phyloP scores from a whole-genome alignment of 2,888 invertebrate species.

The Atrina japonica region DNA sequence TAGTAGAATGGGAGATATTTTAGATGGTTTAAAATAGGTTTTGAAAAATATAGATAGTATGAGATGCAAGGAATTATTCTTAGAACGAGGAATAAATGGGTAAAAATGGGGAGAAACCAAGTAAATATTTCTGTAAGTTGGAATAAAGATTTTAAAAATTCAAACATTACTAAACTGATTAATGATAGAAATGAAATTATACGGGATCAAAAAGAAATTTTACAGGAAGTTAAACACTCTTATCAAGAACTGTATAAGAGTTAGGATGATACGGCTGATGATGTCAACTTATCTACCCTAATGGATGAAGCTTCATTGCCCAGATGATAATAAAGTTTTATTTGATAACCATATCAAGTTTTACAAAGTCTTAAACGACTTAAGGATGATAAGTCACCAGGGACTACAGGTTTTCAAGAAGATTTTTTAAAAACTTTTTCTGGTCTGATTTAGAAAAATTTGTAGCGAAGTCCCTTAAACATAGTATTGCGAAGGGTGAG shows the following conservation, averaged over 20 bases:
- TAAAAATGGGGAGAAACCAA: conserved; percentile 3
- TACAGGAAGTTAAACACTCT: conserved; percentile 11
- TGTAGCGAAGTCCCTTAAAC: conserved; percentile 12
- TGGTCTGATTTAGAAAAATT: conserved; percentile 2
- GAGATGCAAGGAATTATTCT: conserved; percentile 15
- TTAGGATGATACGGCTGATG: not conserved
- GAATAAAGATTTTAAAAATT: not conserved
- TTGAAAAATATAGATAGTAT: conserved; percentile 8
- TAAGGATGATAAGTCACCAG: conserved; percentile 17
- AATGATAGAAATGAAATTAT: conserved; percentile 10
- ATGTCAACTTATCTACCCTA: not conserved
- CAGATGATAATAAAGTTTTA: not conserved
- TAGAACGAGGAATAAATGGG: conserved; percentile 20
- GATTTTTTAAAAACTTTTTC: conserved; percentile 29
- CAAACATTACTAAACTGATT: conserved; percentile 17
- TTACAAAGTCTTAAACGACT: not conserved
- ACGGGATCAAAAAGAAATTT: conserved; percentile 6
- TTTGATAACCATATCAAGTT: not conserved
- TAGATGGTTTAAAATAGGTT: not conserved
- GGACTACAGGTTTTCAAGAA: conserved; percentile 10
- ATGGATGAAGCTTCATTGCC: not conserved
- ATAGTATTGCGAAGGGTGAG: conserved; percentile 16
- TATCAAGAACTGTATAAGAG: conserved; percentile 22
- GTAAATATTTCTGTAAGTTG: not conserved
- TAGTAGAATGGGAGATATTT: not conserved